Evolutionary conservation across 1,140 invertebrate genomes (phyloP).

Genomic region (Melitaea cinxia): DNA sequence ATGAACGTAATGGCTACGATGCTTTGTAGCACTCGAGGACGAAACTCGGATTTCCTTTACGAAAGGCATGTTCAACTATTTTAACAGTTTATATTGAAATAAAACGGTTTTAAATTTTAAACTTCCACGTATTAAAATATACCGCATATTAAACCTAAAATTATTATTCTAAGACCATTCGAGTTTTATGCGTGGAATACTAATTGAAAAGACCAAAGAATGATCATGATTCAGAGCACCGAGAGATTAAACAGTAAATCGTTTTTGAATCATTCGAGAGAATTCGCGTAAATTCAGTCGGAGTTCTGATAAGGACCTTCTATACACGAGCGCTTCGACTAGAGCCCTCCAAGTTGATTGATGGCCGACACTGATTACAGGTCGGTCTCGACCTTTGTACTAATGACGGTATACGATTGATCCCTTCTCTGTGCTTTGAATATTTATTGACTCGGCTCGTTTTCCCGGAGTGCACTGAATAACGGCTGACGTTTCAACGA

Average conservation of each 20-base stretch:
- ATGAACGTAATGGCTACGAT: conserved; percentile 5
- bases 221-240: conserved; percentile 11
- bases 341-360: conserved; percentile 37
- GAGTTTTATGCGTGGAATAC: neutral
- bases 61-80: no score
- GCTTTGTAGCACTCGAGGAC: conserved; percentile 7
- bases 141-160: neutral
- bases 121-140: neutral
- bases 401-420: conserved; percentile 44
- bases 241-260: conserved; percentile 34
- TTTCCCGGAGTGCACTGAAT: neutral
- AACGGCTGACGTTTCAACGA: conserved; percentile 3
- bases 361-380: conserved; percentile 44
- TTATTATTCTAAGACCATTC: conserved; percentile 5
- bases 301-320: conserved; percentile 26
- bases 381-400: conserved; percentile 34
- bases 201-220: conserved; percentile 1
- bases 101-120: neutral
- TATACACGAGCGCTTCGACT: conserved; percentile 16
- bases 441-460: conserved; percentile 32
- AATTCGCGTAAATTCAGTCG: conserved; percentile 41
- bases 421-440: conserved; percentile 40
- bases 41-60: neutral
- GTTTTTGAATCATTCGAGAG: conserved; percentile 30
- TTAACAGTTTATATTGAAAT: no score